phyloP scores from a whole-genome alignment of 2,888 invertebrate genomes.

The Drosophila mimica region DNA sequence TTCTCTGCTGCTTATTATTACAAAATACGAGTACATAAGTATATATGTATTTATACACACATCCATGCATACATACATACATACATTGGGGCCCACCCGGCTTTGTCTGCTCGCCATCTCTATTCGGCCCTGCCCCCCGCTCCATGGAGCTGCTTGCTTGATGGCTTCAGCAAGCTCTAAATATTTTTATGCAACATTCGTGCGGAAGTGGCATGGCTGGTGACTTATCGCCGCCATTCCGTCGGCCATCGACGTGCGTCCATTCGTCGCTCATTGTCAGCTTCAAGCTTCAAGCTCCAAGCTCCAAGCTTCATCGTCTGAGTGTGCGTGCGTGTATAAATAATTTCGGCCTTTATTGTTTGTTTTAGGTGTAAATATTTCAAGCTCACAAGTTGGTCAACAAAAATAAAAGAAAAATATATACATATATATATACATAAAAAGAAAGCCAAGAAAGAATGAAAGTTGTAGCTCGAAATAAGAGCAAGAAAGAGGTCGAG shows the following conservation, averaged over 20 bases:
- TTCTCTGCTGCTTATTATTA: constrained; percentile 5
- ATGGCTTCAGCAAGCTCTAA: constrained; percentile 26
- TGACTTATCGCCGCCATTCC: constrained; percentile 79
- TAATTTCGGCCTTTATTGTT: constrained; percentile 78
- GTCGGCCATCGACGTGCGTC: constrained; percentile 57
- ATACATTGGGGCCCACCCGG: not conserved
- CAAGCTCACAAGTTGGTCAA: constrained; percentile 72
- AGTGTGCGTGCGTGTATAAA: constrained; percentile 73
- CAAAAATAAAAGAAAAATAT: constrained; percentile 10
- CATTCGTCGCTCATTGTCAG: constrained; percentile 54
- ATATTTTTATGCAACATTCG: constrained; percentile 66
- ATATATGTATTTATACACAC: not conserved
- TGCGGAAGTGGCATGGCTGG: constrained; percentile 72
- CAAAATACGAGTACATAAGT: constrained; percentile 25
- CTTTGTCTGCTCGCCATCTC: constrained; percentile 12
- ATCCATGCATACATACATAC: constrained; percentile 8
- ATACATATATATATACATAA: constrained; percentile 8
- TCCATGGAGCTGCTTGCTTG: not conserved
- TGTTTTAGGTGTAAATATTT: constrained; percentile 79
- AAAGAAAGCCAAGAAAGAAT: constrained; percentile 33
- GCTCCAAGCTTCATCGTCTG: constrained; percentile 3
- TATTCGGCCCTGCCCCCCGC: constrained; percentile 6
- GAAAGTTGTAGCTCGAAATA: constrained; percentile 42
- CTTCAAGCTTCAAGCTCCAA: constrained; percentile 2
- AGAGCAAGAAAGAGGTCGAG: constrained; percentile 76